Evolutionary conservation across 2,888 invertebrate species (phyloP), one percentile per base, ranked within the genome.

Genomic region (Drosophila leonis): DNA sequence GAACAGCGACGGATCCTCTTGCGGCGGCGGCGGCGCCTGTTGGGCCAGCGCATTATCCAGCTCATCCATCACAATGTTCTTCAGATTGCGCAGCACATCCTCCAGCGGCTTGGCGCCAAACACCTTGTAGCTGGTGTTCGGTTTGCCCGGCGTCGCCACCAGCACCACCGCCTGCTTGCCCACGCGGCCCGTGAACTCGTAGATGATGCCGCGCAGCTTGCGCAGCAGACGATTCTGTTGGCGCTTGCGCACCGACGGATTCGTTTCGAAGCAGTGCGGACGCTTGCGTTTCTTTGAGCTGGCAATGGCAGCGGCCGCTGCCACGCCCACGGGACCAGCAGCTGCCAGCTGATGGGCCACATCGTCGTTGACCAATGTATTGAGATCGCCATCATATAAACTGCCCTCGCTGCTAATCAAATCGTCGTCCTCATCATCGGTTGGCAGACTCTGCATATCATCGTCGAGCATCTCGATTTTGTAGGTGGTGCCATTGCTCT

Each of bases 121-220:
- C 80, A 98, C 98, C 93, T 98, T 98, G 94, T 98, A 99, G 92
- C 98, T 98, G 67, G 98, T 98, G 94, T 97, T 97, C 80, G 98
- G 97, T 94, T 98, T 98, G 56, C 98, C 98, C 0, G 99, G 98
- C 29, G 98, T 98, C 55, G 98, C 98, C 67, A 98, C 98, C 90
- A 99, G 94, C 56, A 99, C 98, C 63, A 99, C 96, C 0, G 99
- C 99, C 93, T 99, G 99, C 92, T 99, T 98, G 1, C 99, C 99
- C 62, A 99, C 98, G 83, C 98, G 95, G 0, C 98, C 98, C 65
- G 98, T 98, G 94, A 98, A 99, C 93, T 99, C 99, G 87, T 98
- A 98, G 90, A 98, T 98, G 27, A 98, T 98, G 95, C 97, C 97
- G 92, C 97, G 95, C 68, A 98, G 94, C 94, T 98, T 98, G 78